phyloP scores from a whole-genome alignment of 1,140 invertebrate species.

The Battus philenor region DNA sequence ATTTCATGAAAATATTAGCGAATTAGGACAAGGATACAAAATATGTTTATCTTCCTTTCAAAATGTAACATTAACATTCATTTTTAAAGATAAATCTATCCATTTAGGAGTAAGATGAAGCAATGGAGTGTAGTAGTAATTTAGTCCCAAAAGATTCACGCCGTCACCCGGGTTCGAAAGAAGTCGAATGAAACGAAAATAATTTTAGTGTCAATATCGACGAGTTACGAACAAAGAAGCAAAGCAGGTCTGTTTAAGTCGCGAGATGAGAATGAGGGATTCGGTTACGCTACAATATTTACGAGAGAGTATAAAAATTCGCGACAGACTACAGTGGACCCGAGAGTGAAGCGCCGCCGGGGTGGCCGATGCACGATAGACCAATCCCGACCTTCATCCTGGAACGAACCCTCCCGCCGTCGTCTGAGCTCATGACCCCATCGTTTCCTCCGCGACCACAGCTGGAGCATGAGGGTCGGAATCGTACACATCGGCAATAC shows the following conservation, averaged over 20 bases:
- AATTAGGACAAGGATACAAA: too few relatives aligned
- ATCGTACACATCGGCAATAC: slow-evolving; percentile 47
- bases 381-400: not conserved
- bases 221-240: slow-evolving; percentile 32
- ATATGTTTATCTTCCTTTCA: too few relatives aligned
- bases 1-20: too few relatives aligned
- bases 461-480: slow-evolving; percentile 39
- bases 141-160: too few relatives aligned
- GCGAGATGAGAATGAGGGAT: slow-evolving; percentile 50
- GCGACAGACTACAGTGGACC: slow-evolving; percentile 70
- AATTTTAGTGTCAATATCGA: not conserved
- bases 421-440: not conserved
- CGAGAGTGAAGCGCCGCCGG: slow-evolving; percentile 52
- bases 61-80: too few relatives aligned
- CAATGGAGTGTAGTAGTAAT: too few relatives aligned
- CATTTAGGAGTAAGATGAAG: too few relatives aligned
- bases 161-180: not conserved
- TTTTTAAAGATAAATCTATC: too few relatives aligned
- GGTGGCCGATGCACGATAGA: slow-evolving; percentile 26
- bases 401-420: not conserved
- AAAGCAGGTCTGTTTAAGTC: slow-evolving; percentile 44
- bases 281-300: slow-evolving; percentile 56
- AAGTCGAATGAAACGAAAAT: not conserved
- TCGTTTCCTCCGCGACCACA: slow-evolving; percentile 14
- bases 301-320: slow-evolving; percentile 68